phyloP scores from a whole-genome alignment of 2,113 vertebrate genomes.

The Boleophthalmus pectinirostris region DNA sequence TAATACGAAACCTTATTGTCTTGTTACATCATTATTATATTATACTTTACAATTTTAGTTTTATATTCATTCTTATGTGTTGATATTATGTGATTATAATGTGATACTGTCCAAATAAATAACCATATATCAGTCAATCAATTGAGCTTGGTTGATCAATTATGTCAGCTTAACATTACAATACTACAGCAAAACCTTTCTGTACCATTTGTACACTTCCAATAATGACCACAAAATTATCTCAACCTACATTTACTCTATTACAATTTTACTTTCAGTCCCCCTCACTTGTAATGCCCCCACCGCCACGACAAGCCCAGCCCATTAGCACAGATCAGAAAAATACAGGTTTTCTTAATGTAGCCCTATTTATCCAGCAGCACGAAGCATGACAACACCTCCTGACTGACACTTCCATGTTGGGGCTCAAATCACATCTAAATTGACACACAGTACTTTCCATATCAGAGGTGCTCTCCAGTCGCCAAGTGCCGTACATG shows the following conservation, averaged over 20 bases:
- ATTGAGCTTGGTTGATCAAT: too few relatives aligned
- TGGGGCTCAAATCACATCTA: conserved; percentile 70
- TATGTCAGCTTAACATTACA: too few relatives aligned
- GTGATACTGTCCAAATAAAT: too few relatives aligned
- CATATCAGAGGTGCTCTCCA: conserved; percentile 62
- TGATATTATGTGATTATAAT: too few relatives aligned
- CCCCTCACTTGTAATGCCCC: background rate
- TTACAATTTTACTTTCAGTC: background rate
- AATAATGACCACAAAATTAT: too few relatives aligned
- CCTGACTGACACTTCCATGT: conserved; percentile 65
- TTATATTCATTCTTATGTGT: too few relatives aligned
- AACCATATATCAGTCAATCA: too few relatives aligned
- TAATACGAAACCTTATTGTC: too few relatives aligned
- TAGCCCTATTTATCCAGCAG: conserved; percentile 31
- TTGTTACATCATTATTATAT: too few relatives aligned
- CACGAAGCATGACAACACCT: conserved; percentile 44
- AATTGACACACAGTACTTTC: conserved; percentile 66
- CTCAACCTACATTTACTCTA: background rate
- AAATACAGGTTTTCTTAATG: conserved; percentile 48
- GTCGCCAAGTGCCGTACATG: conserved; percentile 28
- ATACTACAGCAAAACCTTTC: too few relatives aligned
- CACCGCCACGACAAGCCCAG: conserved; percentile 19
- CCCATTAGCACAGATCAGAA: conserved; percentile 36
- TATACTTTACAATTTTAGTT: too few relatives aligned
- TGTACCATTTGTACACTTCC: background rate